Evolutionary conservation across 2,113 vertebrate species (phyloP).

Genomic region (Regulus satrapa): DNA sequence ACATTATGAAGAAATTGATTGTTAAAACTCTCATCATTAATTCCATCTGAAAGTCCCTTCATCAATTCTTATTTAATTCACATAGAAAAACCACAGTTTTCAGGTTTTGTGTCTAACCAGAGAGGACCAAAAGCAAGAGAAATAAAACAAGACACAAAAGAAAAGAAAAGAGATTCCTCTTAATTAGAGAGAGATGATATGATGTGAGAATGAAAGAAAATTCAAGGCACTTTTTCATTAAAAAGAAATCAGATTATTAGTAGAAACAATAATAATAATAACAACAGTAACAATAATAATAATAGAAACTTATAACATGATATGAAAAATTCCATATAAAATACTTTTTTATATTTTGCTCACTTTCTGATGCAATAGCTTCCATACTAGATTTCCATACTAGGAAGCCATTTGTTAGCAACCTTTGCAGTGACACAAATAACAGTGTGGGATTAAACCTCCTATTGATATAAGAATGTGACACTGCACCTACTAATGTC

Average conservation of each 20-base stretch:
- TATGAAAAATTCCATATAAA: background rate
- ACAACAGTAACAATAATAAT: no score
- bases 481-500: background rate
- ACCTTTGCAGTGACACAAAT: background rate
- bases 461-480: accelerated
- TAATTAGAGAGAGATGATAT: background rate
- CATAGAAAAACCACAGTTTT: background rate
- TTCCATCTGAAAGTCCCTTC: background rate
- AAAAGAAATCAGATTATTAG: background rate
- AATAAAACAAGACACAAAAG: background rate
- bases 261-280: background rate
- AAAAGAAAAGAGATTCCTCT: background rate
- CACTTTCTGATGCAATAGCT: background rate
- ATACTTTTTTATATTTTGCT: background rate
- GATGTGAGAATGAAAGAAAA: background rate
- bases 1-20: background rate
- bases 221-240: background rate
- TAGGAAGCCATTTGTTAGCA: background rate
- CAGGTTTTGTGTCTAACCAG: background rate
- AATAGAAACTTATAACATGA: background rate
- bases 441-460: background rate
- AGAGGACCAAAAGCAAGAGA: background rate
- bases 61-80: background rate
- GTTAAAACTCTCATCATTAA: background rate
- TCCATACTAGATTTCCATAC: background rate